Conservation (phyloP, 2,113 vertebrate species). For the Petaurus breviceps region DNA sequence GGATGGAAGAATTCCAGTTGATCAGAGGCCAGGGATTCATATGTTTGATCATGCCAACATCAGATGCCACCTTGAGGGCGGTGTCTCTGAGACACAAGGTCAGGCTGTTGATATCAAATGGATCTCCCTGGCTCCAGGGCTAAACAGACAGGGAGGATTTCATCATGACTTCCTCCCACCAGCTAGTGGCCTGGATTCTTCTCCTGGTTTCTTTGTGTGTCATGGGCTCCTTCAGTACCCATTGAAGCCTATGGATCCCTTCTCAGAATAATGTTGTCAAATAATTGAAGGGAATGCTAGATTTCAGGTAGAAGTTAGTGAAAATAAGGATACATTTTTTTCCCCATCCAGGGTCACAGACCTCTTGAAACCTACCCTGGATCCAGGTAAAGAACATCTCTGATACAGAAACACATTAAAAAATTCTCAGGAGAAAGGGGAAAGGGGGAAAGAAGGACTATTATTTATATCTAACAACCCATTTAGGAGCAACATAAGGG, state of each 20-base stretch:
- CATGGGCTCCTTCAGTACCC: background rate
- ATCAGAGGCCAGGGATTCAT: background rate
- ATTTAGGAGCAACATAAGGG: background rate
- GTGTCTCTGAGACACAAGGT: background rate
- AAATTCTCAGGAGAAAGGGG: background rate
- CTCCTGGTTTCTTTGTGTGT: background rate
- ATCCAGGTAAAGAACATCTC: background rate
- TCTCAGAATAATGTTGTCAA: background rate
- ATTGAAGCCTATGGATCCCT: background rate
- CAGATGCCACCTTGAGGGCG: background rate
- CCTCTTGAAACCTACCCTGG: background rate
- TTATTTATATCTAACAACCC: background rate
- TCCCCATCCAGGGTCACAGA: background rate
- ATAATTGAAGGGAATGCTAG: background rate
- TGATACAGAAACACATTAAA: background rate
- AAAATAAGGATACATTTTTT: background rate
- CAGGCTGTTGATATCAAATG: background rate
- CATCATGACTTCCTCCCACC: background rate
- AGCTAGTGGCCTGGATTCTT: background rate
- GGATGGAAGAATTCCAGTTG: background rate
- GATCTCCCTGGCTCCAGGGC: background rate
- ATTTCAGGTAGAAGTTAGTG: background rate
- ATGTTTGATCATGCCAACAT: background rate
- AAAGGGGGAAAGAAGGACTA: background rate
- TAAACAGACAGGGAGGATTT: background rate